Evolutionary conservation across 2,797 vertebrate genomes (phyloP).

Genomic region (Onychomys arenicola): DNA sequence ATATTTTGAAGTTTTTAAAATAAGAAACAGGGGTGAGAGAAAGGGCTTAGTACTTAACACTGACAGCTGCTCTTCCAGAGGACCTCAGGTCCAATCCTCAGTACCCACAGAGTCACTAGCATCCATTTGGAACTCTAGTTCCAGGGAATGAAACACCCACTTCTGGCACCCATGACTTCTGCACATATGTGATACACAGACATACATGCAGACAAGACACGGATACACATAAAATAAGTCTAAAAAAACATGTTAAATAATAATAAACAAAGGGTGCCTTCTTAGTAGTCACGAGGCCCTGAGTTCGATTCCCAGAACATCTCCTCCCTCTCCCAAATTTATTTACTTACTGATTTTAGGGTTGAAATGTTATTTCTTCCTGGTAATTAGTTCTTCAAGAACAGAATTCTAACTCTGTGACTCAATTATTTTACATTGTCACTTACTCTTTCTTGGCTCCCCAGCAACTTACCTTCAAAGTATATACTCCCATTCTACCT

Average conservation of each 20-base stretch:
- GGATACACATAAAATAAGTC: neutral
- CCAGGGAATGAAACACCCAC: neutral
- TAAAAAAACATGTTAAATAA: neutral
- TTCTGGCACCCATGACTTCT: neutral
- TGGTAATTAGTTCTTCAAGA: slow-evolving; percentile 20
- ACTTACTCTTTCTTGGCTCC: neutral
- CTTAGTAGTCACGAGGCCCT: neutral
- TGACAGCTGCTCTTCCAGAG: neutral
- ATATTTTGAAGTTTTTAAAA: slow-evolving; percentile 23
- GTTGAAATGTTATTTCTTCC: slow-evolving; percentile 57
- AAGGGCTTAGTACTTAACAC: neutral
- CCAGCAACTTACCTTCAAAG: slow-evolving; percentile 93
- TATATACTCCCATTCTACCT: slow-evolving; percentile 98
- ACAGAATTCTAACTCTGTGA: slow-evolving; percentile 55
- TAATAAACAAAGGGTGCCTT: neutral
- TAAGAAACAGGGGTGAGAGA: neutral
- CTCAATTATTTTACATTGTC: neutral
- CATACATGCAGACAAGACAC: neutral
- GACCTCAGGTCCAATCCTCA: neutral
- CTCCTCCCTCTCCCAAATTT: neutral
- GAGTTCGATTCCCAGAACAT: neutral
- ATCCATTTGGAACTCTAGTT: neutral
- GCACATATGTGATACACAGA: neutral
- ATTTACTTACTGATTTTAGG: neutral
- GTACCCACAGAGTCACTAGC: neutral